phyloP scores from a whole-genome alignment of 2,888 invertebrate genomes.

The Exocentrus adspersus region DNA sequence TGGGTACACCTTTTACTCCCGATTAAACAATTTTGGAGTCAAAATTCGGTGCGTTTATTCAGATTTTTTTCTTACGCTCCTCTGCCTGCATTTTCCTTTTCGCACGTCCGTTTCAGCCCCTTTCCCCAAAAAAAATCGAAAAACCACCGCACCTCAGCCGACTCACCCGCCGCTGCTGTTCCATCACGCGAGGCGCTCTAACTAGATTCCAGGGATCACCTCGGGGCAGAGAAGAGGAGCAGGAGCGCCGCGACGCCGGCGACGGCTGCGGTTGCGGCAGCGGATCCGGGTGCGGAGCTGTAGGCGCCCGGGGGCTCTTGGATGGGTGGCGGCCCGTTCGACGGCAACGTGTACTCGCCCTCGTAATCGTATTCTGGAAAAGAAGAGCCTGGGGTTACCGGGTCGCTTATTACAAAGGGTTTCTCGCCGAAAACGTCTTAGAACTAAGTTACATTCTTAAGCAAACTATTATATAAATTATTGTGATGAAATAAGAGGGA shows the following conservation, averaged over 20 bases:
- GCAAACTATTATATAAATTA: too few relatives aligned
- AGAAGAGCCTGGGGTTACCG: constrained; percentile 43
- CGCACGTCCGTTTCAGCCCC: too few relatives aligned
- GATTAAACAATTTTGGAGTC: too few relatives aligned
- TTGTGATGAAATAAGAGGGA: too few relatives aligned
- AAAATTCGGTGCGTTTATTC: too few relatives aligned
- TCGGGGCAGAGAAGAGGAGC: constrained; percentile 42
- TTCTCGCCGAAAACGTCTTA: too few relatives aligned
- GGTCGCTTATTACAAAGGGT: too few relatives aligned
- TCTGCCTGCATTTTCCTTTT: too few relatives aligned
- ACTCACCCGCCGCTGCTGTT: constrained; percentile 19
- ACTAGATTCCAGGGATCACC: constrained; percentile 51
- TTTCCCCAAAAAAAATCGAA: not conserved
- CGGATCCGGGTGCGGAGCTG: constrained; percentile 49
- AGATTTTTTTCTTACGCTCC: too few relatives aligned
- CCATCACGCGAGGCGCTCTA: constrained; percentile 29
- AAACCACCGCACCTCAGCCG: constrained; percentile 2
- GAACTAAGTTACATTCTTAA: too few relatives aligned
- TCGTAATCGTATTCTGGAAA: constrained; percentile 62
- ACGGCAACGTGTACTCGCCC: constrained; percentile 61
- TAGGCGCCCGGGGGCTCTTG: constrained; percentile 61
- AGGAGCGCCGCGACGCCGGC: constrained; percentile 26
- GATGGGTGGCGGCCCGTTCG: constrained; percentile 61
- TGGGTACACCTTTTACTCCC: too few relatives aligned
- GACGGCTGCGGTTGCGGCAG: constrained; percentile 39